Base-by-base conservation (phyloP, 2,797 vertebrate genomes). In the Rousettus madagascariensis region DNA sequence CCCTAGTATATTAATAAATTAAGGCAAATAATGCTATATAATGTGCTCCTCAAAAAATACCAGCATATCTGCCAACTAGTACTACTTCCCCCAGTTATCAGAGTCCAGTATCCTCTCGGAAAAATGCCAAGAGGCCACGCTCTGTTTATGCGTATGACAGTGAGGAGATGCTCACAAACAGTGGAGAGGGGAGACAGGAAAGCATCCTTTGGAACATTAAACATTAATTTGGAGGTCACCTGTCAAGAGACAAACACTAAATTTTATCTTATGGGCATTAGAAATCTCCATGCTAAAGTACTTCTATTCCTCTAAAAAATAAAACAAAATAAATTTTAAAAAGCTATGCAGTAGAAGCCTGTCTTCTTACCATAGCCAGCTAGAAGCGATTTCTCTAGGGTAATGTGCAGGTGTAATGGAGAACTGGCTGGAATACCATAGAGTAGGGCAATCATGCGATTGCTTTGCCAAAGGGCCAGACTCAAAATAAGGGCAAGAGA, bases 241-340 rank as follows among this genome's bases (percentile, higher is more conserved):
- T 26, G 33, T 80, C 59, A 71, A 87, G 33, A 84, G 11, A 88
- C 30, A 82, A 96, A 93, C 57, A 78, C 77, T 75, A 74, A 90
- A 79, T 17, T 82, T 12, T 11, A 68, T 43, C 22, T 86, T 57
- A 71, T 10, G 30, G 19, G 43, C n/a, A 78, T 78, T 36, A 93
- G 69, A 91, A 95, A 89, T 53, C 63, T 72, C 41, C 68, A 78
- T 20, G 36, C 38, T 90, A 92, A 84, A 36, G 16, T 36, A 78
- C 33, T 51, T 87, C 20, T 63, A 71, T 36, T 83, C 7, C 12
- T 36, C 8, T 46, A 4, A 20, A 69, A 84, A 53, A 51, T 55
- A 66, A 15, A n/a, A 84, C 11, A 24, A 74, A 41, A 69, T 4
- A 90, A 75, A 63, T 8, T 68, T 12, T 13, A 49, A 72, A 28